Evolutionary conservation across 2,888 invertebrate genomes (phyloP).

Genomic region (Rhagonycha fulva): DNA sequence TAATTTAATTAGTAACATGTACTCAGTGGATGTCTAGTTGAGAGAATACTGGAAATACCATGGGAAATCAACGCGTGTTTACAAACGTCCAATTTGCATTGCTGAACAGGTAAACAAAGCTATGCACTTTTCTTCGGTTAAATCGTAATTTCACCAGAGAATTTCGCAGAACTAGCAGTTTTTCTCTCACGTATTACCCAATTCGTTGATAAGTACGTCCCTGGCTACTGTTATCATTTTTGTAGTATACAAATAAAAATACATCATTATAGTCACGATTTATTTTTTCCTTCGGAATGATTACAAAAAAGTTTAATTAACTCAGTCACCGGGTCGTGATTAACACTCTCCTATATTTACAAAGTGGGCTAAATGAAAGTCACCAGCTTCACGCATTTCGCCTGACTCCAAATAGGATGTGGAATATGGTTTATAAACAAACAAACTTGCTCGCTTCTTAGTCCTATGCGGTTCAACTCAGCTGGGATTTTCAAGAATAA

Average conservation of each 20-base stretch:
- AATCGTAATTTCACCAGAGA: background rate
- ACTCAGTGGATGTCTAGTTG: background rate
- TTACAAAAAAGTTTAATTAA: background rate
- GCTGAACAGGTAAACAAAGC: background rate
- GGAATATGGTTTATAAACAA: too few species aligned
- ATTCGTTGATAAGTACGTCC: background rate
- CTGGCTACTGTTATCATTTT: background rate
- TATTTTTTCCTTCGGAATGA: background rate
- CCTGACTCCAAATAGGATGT: background rate
- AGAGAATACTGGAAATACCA: background rate
- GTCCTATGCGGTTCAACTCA: too few species aligned
- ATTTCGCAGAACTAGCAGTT: background rate
- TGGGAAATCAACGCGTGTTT: background rate
- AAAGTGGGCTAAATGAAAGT: background rate
- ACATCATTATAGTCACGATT: background rate
- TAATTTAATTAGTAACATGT: background rate
- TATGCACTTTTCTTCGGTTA: background rate
- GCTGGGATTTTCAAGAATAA: too few species aligned
- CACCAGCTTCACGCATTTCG: background rate
- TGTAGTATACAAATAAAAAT: background rate
- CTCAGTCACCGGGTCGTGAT: background rate
- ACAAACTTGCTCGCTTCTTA: too few species aligned
- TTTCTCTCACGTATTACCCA: background rate
- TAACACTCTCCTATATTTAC: background rate
- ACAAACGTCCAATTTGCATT: background rate